Percentiles rank a stretch among this genome's conserved stretches.
Evolutionary conservation across 2,888 invertebrate species (phyloP).

Genomic region (Automeris io): DNA sequence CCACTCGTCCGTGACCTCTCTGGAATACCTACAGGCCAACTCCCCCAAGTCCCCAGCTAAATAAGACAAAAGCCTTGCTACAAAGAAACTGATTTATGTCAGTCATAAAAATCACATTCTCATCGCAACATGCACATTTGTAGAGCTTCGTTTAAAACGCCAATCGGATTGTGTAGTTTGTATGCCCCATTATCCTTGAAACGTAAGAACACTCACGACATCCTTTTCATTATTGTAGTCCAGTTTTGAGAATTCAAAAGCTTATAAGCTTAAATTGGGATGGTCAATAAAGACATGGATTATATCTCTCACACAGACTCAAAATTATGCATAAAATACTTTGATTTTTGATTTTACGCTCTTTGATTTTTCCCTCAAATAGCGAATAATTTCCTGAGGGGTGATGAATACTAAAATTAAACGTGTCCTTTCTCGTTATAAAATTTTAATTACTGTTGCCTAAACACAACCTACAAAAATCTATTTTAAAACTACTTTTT

Average conservation of each 20-base stretch:
- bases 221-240: conserved; percentile 32
- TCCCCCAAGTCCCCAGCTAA: no score
- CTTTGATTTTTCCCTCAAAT: conserved; percentile 55
- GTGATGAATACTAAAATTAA: conserved; percentile 39
- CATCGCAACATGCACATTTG: neutral
- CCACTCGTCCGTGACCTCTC: no score
- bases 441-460: neutral
- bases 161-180: conserved; percentile 22
- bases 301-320: no score
- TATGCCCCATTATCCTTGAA: conserved; percentile 41
- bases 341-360: no score
- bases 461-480: no score
- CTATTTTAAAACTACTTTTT: no score
- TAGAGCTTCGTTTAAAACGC: neutral
- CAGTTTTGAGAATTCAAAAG: neutral
- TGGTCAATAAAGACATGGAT: no score
- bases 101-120: neutral
- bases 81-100: neutral
- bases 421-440: conserved; percentile 19
- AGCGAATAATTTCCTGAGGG: conserved; percentile 49
- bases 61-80: neutral
- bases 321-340: no score
- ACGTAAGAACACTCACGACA: conserved; percentile 47
- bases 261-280: no score
- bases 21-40: no score